phyloP scores from a whole-genome alignment of 2,888 invertebrate species.

The Phengaris alcon region DNA sequence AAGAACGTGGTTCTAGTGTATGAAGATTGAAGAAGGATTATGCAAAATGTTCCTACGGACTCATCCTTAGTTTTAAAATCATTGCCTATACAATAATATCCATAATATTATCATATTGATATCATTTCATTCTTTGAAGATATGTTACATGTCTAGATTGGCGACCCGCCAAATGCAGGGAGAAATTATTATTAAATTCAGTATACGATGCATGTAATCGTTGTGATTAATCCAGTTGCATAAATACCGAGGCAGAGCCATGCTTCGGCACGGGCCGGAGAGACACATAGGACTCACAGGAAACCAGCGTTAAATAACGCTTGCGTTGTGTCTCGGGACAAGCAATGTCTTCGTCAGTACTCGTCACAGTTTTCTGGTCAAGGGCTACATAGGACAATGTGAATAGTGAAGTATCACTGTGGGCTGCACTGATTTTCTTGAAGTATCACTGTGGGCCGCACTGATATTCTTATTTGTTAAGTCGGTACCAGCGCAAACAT shows the following conservation, averaged over 20 bases:
- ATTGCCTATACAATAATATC: neutral
- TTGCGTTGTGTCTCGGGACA: neutral
- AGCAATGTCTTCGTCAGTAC: no score
- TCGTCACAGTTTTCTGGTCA: no score
- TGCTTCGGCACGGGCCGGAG: no score
- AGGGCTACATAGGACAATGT: no score
- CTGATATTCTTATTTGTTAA: no score
- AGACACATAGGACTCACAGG: no score
- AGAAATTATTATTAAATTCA: conserved; percentile 34
- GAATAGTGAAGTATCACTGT: no score
- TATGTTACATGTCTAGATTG: conserved; percentile 33
- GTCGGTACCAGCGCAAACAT: no score
- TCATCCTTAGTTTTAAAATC: neutral
- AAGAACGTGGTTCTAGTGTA: no score
- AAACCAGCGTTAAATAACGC: neutral
- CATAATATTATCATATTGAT: conserved; percentile 24
- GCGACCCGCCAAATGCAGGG: conserved; percentile 32
- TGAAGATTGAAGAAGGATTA: no score
- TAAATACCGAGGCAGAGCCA: neutral
- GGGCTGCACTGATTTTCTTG: no score
- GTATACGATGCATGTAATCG: conserved; percentile 29
- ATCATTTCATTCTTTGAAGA: conserved; percentile 28
- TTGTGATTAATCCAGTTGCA: neutral
- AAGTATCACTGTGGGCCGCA: no score
- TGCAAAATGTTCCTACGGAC: neutral